phyloP scores from a whole-genome alignment of 2,797 vertebrate genomes.

The Hipposideros larvatus region DNA sequence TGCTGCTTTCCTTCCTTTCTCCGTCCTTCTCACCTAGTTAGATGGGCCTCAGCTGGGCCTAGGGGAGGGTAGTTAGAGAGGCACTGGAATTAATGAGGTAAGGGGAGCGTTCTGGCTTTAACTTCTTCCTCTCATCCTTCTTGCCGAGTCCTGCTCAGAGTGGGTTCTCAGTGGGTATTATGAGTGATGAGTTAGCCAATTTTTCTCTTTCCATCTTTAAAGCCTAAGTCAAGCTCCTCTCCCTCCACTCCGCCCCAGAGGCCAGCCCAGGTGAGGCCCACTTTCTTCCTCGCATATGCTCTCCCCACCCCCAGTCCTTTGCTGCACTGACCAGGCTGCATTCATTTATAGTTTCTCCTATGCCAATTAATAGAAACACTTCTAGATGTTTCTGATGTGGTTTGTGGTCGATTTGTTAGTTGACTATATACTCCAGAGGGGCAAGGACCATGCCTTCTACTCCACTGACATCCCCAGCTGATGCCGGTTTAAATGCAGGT shows the following conservation, averaged over 20 bases:
- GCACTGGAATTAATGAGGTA: not conserved
- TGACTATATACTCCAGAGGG: not conserved
- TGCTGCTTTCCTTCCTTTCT: not conserved
- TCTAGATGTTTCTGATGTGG: not conserved
- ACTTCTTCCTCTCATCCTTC: not conserved
- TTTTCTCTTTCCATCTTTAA: slow-evolving; percentile 47
- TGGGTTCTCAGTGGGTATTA: not conserved
- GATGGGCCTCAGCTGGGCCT: not conserved
- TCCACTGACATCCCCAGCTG: not conserved
- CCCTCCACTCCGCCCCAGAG: not conserved
- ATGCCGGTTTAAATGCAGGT: not conserved
- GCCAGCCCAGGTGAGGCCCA: not conserved
- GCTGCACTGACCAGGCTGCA: too few relatives aligned
- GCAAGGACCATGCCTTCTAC: not conserved
- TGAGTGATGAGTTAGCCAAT: slow-evolving; percentile 23
- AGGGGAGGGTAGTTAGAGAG: not conserved
- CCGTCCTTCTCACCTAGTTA: too few relatives aligned
- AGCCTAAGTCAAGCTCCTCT: not conserved
- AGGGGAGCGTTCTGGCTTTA: not conserved
- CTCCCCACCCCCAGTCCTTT: not conserved
- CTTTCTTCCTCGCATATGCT: not conserved
- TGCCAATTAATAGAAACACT: not conserved
- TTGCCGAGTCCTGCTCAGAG: not conserved
- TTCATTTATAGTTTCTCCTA: not conserved
- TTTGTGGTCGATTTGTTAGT: not conserved